Evolutionary conservation across 2,797 vertebrate genomes (phyloP), one percentile per base, ranked within the genome.

Genomic region (Coccyzus lansbergi): DNA sequence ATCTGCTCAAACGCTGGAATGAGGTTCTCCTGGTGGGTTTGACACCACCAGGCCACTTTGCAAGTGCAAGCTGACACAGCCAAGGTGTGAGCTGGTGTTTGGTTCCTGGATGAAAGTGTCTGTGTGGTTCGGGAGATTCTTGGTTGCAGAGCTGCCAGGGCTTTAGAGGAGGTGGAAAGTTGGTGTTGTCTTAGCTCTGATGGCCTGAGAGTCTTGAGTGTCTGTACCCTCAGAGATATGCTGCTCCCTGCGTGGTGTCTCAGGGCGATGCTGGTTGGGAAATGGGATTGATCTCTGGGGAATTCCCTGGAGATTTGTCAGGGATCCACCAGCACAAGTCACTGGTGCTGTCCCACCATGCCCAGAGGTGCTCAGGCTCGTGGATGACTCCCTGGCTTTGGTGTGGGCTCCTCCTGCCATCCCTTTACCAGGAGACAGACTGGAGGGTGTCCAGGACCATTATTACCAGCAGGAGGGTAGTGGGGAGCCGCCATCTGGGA

Each of bases 151-250:
- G 46, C 60, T 87, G 62, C 76, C 25, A 0, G 0, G 8, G 10
- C 49, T 76, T 53, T 17, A 12, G 33, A 80, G 36, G 49, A 79
- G 44, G 6, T 68, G 78, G 51, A 49, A 78, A 28, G 10, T 4
- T 25, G 46, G 20, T 67, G 40, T 70, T 38, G 75, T 81, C 4
- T 7, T 71, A 38, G 77, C 58, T 83, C 34, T 64, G 21, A 21
- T 51, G 70, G 55, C 65, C 62, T 71, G 38, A 48, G 29, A 62
- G 24, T 7, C 48, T 36, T 20, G 7, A 68, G 44, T 34, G 5
- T 20, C 33, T 40, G n/a, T 42, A 42, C 34, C 36, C 15, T 36
- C 16, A 18, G 10, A 0, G 0, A 7, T 15, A 17, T 26, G 33
- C 49, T 74, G 34, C 33, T 84, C 14, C 34, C 12, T 59, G 28